These are phyloP conservation scores for Blastomussa wellsi DNA, from an alignment of 92 coral and sea anemone genomes.

Conservation along the genomic window DNA sequence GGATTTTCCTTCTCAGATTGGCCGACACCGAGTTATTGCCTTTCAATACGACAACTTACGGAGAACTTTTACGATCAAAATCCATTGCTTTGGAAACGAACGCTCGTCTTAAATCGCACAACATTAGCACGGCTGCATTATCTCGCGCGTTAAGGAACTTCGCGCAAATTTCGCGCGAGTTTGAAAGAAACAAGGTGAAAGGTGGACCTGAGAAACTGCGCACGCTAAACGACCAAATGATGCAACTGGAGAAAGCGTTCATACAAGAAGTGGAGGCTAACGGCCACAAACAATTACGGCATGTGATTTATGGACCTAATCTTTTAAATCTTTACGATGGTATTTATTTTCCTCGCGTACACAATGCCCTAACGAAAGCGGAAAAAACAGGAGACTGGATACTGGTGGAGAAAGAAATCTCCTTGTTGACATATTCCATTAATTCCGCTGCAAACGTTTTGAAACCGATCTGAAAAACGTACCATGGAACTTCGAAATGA, in stretches of 20 bases:
- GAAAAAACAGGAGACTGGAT: conserved; percentile 60
- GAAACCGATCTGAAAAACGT: conserved; percentile 12
- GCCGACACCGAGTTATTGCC: conserved; percentile 74
- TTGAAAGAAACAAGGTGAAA: conserved; percentile 50
- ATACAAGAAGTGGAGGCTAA: conserved; percentile 52
- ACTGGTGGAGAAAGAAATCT: conserved; percentile 61
- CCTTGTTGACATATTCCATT: conserved; percentile 58
- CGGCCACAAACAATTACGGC: conserved; percentile 53
- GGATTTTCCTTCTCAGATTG: conserved; percentile 64
- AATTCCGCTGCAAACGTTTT: conserved; percentile 63
- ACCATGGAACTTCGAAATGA: neutral
- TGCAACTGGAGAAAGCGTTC: conserved; percentile 79
- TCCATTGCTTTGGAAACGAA: conserved; percentile 13
- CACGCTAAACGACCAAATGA: conserved; percentile 77
- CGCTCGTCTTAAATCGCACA: conserved; percentile 33
- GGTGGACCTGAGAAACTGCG: conserved; percentile 44
- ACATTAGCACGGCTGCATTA: conserved; percentile 53
- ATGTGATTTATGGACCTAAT: conserved; percentile 69
- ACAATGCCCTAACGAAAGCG: conserved; percentile 49
- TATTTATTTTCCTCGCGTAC: conserved; percentile 57
- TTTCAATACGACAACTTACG: conserved; percentile 69
- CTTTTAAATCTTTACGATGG: conserved; percentile 64
- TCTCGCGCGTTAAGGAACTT: conserved; percentile 61
- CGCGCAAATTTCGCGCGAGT: conserved; percentile 43
- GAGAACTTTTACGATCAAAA: conserved; percentile 37